Evolutionary conservation across 2,797 vertebrate genomes (phyloP).

Genomic region (Columba guinea): DNA sequence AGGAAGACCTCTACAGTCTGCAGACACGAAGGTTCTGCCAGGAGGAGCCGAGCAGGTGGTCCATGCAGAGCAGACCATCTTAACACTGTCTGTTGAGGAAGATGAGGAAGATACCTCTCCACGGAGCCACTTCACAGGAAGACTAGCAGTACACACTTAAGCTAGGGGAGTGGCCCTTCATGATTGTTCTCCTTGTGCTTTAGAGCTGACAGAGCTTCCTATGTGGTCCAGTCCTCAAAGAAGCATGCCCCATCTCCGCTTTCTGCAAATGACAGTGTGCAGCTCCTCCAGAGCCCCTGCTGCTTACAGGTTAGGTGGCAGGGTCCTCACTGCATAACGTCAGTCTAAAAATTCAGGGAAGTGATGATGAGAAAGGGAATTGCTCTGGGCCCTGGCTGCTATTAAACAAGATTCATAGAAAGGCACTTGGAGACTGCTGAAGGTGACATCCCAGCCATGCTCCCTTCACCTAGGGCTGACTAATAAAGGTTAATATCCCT

Average conservation of each 20-base stretch:
- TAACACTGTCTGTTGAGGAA: neutral
- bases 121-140: neutral
- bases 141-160: neutral
- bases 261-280: neutral
- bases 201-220: neutral
- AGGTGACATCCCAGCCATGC: neutral
- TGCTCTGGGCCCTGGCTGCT: neutral
- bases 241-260: neutral
- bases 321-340: neutral
- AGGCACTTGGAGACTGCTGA: neutral
- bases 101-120: neutral
- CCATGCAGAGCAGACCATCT: neutral
- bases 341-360: neutral
- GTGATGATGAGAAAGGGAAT: neutral
- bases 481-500: constrained; percentile 32
- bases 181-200: neutral
- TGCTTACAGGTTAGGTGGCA: neutral
- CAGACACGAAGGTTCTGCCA: neutral
- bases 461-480: neutral
- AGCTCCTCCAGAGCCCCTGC: neutral
- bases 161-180: neutral
- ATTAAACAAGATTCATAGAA: neutral
- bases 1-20: neutral
- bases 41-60: neutral
- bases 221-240: neutral